Conservation (phyloP, 2,888 invertebrate species). For the Hydraecia micacea region DNA sequence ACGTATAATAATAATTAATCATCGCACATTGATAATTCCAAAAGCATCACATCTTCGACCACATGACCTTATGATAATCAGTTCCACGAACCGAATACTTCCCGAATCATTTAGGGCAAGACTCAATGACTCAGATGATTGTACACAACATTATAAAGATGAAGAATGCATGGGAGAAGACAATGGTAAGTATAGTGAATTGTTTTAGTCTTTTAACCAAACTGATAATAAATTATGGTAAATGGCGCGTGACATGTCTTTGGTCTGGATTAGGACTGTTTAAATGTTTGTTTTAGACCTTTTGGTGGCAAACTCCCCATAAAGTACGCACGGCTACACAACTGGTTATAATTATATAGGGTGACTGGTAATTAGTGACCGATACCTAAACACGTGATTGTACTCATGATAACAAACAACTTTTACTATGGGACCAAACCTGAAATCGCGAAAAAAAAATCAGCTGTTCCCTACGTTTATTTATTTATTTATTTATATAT, state of each 20-base stretch:
- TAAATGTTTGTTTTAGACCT: background rate
- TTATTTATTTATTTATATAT: no score
- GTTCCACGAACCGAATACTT: slow-evolving; percentile 41
- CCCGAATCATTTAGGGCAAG: slow-evolving; percentile 34
- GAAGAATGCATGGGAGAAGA: slow-evolving; percentile 23
- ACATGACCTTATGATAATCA: slow-evolving; percentile 24
- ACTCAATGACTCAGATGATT: slow-evolving; percentile 35
- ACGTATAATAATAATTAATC: slow-evolving; percentile 3
- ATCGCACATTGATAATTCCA: slow-evolving; percentile 31
- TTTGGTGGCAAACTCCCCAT: background rate
- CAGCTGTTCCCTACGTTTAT: no score
- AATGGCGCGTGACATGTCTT: background rate
- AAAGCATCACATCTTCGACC: slow-evolving; percentile 11
- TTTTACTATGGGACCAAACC: no score
- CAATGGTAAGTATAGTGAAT: slow-evolving; percentile 26
- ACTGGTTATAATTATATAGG: no score
- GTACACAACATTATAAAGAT: slow-evolving; percentile 2
- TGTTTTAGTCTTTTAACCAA: slow-evolving; percentile 28
- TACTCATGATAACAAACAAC: no score
- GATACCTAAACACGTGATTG: no score
- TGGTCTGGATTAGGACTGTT: background rate
- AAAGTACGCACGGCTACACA: no score
- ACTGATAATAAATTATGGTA: background rate
- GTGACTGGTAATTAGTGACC: no score
- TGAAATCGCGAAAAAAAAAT: no score